phyloP scores from a whole-genome alignment of 2,797 vertebrate species.

The Hypotaenidia okinawae region DNA sequence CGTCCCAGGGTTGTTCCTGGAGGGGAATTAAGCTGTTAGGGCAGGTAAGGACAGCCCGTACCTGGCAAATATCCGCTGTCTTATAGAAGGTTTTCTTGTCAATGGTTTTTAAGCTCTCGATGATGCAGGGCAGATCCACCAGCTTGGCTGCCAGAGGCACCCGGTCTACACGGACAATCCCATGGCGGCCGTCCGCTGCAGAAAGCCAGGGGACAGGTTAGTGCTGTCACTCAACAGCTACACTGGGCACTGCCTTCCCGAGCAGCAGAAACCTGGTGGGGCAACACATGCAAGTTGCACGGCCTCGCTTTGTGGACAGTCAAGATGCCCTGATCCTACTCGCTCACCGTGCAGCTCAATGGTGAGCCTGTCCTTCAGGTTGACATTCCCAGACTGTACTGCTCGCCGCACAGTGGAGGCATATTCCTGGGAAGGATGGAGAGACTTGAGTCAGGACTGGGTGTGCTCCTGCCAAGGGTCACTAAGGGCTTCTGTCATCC shows the following conservation, averaged over 20 bases:
- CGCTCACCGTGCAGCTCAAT: conserved; percentile 90
- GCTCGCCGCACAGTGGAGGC: conserved; percentile 89
- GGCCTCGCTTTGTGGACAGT: background rate
- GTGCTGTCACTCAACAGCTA: background rate
- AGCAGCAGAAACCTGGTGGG: background rate
- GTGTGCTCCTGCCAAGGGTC: background rate
- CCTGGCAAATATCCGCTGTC: conserved; percentile 96
- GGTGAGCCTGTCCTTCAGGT: conserved; percentile 91
- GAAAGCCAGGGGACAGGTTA: background rate
- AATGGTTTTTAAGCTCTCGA: conserved; percentile 91
- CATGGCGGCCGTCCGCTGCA: conserved; percentile 89
- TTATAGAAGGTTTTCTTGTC: conserved; percentile 98
- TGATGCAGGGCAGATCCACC: conserved; percentile 93
- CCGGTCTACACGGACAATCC: conserved; percentile 89
- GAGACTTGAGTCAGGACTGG: background rate
- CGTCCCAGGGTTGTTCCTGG: background rate
- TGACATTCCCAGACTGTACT: conserved; percentile 86
- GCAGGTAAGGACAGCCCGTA: conserved; percentile 57
- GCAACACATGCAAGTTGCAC: background rate
- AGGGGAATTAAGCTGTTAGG: background rate
- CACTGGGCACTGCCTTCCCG: background rate
- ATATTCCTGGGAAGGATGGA: conserved; percentile 84
- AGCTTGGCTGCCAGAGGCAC: conserved; percentile 92
- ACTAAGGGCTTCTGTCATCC: background rate
- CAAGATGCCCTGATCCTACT: background rate